A percentile compares a stretch with the other conserved stretches of the same genome.
These are phyloP conservation scores for Lepidurus couesii DNA, from an alignment of 1,140 invertebrate species.

Conservation along the genomic window DNA sequence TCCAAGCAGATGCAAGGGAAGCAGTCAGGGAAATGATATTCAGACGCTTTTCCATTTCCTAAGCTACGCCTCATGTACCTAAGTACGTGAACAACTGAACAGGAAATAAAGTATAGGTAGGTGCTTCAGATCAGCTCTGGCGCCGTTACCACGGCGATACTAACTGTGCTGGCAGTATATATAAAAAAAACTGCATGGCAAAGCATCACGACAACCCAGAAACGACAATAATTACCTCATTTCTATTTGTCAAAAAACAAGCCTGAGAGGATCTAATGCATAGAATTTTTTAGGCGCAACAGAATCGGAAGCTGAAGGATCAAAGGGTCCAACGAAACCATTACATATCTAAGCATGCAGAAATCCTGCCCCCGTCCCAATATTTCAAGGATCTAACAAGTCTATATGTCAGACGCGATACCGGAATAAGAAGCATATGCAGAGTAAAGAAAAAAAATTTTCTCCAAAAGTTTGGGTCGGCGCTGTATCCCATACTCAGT, in stretches of 20 bases:
- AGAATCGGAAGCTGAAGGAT: background rate
- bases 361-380: background rate
- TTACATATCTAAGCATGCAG: constrained; percentile 1
- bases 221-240: background rate
- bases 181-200: background rate
- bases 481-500: too few species aligned
- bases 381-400: too few species aligned
- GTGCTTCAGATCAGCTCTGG: background rate
- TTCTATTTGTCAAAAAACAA: background rate
- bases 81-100: background rate
- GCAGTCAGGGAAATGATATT: background rate
- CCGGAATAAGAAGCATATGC: too few species aligned
- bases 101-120: background rate
- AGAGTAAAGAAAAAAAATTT: too few species aligned
- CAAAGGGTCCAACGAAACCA: background rate
- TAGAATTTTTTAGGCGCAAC: background rate
- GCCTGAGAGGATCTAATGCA: background rate
- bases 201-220: background rate
- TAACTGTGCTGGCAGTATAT: background rate
- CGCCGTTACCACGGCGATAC: background rate
- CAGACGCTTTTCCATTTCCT: background rate
- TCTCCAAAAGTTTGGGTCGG: too few species aligned
- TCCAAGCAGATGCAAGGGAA: background rate
- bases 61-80: background rate
- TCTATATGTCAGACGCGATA: too few species aligned